A percentile compares a stretch with the other conserved stretches of the same genome.
Evolutionary conservation across 2,888 invertebrate genomes (phyloP).

Genomic region (Diloba caeruleocephala): DNA sequence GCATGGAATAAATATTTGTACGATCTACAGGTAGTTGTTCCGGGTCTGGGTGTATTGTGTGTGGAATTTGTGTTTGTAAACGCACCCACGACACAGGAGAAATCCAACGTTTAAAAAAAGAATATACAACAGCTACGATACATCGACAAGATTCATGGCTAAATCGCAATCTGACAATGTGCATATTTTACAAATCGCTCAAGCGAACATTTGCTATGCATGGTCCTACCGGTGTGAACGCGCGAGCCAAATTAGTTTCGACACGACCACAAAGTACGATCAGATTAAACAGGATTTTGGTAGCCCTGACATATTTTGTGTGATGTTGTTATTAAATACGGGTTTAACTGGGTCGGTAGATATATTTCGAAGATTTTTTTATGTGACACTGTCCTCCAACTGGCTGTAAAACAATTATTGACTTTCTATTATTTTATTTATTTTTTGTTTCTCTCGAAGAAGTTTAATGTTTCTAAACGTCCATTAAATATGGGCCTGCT

Average conservation of each 20-base stretch:
- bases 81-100: no score
- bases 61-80: no score
- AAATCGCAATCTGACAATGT: constrained; percentile 75
- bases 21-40: no score
- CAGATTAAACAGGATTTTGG: constrained; percentile 58
- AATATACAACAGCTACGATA: no score
- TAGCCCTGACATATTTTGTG: constrained; percentile 32
- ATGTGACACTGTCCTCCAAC: not conserved
- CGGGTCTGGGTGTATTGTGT: no score
- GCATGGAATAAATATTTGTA: no score
- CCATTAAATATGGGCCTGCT: no score
- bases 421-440: no score
- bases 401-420: no score
- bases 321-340: not conserved
- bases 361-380: not conserved
- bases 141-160: constrained; percentile 66
- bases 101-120: no score
- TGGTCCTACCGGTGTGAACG: constrained; percentile 60
- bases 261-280: constrained; percentile 58
- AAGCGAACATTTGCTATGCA: constrained; percentile 77
- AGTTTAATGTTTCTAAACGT: no score
- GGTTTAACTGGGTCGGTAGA: not conserved
- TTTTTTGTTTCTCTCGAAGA: no score
- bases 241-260: constrained; percentile 72
- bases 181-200: constrained; percentile 83